Evolutionary conservation across 2,113 vertebrate species (phyloP).

Genomic region (Chlorodrepanis virens): DNA sequence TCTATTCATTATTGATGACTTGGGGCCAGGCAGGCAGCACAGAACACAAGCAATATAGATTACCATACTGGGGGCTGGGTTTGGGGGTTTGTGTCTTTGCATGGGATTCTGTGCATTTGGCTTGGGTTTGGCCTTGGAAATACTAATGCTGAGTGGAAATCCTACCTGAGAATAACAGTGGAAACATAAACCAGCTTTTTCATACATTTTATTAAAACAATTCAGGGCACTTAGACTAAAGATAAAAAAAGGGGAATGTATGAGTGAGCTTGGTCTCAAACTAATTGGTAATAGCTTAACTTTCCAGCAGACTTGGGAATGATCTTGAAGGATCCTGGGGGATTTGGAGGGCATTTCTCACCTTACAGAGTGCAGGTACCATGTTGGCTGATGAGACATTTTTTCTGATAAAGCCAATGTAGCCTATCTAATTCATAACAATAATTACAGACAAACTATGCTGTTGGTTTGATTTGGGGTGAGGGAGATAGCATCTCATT

Average conservation of each 20-base stretch:
- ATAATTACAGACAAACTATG: not conserved
- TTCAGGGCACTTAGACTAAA: not conserved
- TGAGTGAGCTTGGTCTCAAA: not conserved
- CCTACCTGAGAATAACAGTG: not conserved
- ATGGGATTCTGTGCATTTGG: not conserved
- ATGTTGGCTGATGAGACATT: not conserved
- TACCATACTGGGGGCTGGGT: conserved; percentile 69
- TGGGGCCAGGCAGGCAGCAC: conserved; percentile 84
- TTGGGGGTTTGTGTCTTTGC: not conserved
- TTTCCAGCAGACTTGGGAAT: not conserved
- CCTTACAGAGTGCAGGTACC: not conserved
- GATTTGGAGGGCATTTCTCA: not conserved
- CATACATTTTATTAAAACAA: not conserved
- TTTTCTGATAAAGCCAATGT: not conserved
- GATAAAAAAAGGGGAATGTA: not conserved
- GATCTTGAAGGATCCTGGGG: not conserved
- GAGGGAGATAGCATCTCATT: not conserved
- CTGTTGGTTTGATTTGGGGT: not conserved
- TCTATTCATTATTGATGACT: conserved; percentile 95
- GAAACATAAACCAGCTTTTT: not conserved
- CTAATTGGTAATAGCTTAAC: not conserved
- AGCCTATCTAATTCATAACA: not conserved
- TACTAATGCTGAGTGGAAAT: not conserved
- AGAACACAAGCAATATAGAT: conserved; percentile 90
- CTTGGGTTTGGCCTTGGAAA: not conserved